These are phyloP conservation scores for Cyprinodon variegatus DNA, from an alignment of 2,113 vertebrate genomes.

Conservation along the genomic window DNA sequence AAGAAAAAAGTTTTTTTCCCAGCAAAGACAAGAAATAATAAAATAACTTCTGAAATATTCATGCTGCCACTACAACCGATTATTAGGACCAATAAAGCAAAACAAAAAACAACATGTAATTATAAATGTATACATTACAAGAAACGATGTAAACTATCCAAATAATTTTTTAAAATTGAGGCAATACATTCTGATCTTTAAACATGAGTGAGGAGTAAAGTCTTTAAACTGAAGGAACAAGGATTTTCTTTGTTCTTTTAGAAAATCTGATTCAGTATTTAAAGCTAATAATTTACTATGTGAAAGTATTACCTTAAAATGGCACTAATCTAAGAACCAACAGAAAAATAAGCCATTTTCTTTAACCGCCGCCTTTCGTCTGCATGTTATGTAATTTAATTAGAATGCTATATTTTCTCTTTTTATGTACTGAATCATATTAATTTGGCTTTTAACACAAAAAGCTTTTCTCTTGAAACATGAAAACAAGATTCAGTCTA, in stretches of 20 bases:
- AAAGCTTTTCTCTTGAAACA: neutral
- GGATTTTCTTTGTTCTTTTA: neutral
- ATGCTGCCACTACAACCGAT: neutral
- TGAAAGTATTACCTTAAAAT: neutral
- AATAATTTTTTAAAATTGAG: neutral
- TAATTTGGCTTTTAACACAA: conserved; percentile 3
- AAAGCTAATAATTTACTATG: neutral
- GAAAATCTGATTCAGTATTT: neutral
- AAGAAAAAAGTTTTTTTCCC: neutral
- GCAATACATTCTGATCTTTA: neutral
- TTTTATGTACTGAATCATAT: neutral
- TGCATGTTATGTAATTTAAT: conserved; percentile 2
- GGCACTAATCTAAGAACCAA: neutral
- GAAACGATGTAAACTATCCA: neutral
- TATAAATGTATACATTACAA: neutral
- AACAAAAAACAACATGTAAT: neutral
- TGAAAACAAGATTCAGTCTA: neutral
- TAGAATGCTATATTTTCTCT: neutral
- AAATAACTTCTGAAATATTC: neutral
- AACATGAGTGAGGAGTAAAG: neutral
- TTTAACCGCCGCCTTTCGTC: neutral
- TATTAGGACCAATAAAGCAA: neutral
- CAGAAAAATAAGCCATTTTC: neutral
- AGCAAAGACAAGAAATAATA: neutral
- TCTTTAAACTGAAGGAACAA: neutral